Base-by-base conservation (phyloP, 2,888 invertebrate genomes). In the Diloba caeruleocephala region DNA sequence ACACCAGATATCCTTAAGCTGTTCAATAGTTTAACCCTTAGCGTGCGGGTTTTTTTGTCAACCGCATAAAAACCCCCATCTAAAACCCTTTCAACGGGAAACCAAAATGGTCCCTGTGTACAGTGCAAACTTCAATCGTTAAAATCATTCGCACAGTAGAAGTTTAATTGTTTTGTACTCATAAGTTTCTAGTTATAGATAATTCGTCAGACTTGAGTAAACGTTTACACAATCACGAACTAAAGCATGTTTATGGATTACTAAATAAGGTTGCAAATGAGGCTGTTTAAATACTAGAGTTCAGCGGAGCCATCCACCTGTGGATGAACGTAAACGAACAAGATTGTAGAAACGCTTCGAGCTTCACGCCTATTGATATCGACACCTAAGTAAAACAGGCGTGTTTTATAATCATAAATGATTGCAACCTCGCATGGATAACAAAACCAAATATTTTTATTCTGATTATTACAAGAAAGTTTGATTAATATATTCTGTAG, bases 291-390 rank as follows among this genome's bases (percentile, higher is more conserved):
- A 29, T 13, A 50, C 13, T 25, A 9, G 9, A 32, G 15, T 23
- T 13, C 6, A 21, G 8, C 13, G 36, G 15, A 52, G 31, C 23
- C 42, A 59, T 38, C 54, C 48, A 48, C 25, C 25, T 26, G 42
- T n/a, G n/a, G n/a, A n/a, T n/a, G n/a, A n/a, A n/a, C n/a, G n/a
- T n/a, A n/a, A n/a, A n/a, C n/a, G n/a, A n/a, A n/a, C n/a, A 6
- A 42, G 37, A 38, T 46, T 29, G 21, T 59, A 13, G 9, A 54
- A 59, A 34, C 25, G 59, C 59, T 48, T 33, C 48, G 7, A 37
- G 60, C 26, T 13, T 6, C 25, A 26, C 23, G 14, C 7, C 19
- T 15, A 25, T n/a, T 23, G 21, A 8, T 34, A 54, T 60, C 48
- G 9, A 21, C 38, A 43, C 38, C 38, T 54, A 43, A 15, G 26